A percentile compares a stretch with the other conserved stretches of the same genome.
These are phyloP conservation scores for Perithous albicinctus DNA, from an alignment of 2,888 invertebrate genomes.

Conservation along the genomic window DNA sequence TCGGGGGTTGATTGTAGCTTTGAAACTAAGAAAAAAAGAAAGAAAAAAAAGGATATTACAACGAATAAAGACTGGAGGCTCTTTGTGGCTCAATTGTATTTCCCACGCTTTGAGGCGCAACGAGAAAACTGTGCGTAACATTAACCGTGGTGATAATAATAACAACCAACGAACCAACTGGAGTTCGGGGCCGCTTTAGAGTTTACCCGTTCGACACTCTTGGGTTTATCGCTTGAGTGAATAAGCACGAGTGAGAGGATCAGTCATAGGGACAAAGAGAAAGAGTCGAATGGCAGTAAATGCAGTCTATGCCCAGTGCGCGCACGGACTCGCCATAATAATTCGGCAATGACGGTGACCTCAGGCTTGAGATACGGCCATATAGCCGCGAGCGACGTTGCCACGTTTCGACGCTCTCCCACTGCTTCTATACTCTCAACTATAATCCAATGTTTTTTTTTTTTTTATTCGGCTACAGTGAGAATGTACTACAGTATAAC, in stretches of 20 bases:
- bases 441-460: conserved; percentile 1
- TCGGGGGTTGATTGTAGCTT: conserved; percentile 15
- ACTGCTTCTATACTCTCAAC: conserved; percentile 17
- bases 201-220: conserved; percentile 10
- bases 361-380: conserved; percentile 64
- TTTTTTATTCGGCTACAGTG: neutral
- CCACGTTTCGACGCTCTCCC: conserved; percentile 67
- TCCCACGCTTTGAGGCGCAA: conserved; percentile 42
- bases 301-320: conserved; percentile 26
- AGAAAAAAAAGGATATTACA: conserved; percentile 10
- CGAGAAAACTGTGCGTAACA: conserved; percentile 31
- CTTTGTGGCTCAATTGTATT: neutral
- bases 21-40: conserved; percentile 1
- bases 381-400: conserved; percentile 70
- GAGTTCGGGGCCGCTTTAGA: conserved; percentile 12
- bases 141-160: conserved; percentile 15
- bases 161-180: conserved; percentile 36
- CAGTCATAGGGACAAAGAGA: conserved; percentile 29
- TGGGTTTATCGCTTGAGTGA: conserved; percentile 32
- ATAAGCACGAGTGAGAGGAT: conserved; percentile 23
- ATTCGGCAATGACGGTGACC: conserved; percentile 71
- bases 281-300: conserved; percentile 1
- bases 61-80: neutral
- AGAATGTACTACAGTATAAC: neutral
- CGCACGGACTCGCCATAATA: conserved; percentile 56